Evolutionary conservation across 2,113 vertebrate genomes (phyloP).

Genomic region (Pandion haliaetus): DNA sequence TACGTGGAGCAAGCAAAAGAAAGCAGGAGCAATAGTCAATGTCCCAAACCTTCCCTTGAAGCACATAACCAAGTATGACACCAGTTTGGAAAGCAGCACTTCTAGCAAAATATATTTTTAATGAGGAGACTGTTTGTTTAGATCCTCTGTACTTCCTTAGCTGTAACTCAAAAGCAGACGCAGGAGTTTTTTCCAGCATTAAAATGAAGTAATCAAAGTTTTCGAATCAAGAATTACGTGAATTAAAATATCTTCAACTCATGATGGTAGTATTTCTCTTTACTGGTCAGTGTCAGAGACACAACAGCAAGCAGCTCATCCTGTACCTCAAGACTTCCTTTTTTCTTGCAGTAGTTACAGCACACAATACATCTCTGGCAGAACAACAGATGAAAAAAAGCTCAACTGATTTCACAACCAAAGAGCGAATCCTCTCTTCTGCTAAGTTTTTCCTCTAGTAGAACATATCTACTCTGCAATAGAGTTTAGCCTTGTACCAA

Average conservation of each 20-base stretch:
- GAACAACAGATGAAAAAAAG: background rate
- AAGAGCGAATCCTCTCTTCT: background rate
- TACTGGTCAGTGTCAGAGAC: background rate
- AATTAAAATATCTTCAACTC: background rate
- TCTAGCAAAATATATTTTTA: background rate
- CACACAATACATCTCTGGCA: background rate
- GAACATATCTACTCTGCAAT: background rate
- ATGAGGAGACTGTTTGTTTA: too few relatives aligned
- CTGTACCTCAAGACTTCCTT: background rate
- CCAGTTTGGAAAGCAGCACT: background rate
- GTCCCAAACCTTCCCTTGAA: background rate
- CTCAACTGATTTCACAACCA: background rate
- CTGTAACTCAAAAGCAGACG: background rate
- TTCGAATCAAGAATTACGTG: background rate
- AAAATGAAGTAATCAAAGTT: background rate
- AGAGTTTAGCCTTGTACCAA: background rate
- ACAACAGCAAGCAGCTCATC: background rate
- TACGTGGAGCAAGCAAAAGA: background rate
- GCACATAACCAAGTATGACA: background rate
- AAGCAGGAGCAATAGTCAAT: background rate
- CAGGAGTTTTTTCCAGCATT: background rate
- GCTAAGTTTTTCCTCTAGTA: background rate
- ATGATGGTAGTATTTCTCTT: background rate
- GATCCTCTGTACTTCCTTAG: background rate
- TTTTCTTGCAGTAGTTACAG: background rate